Evolutionary conservation across 2,113 vertebrate genomes (phyloP), one percentile per base, ranked within the genome.

Genomic region (Mionectes macconnelli): DNA sequence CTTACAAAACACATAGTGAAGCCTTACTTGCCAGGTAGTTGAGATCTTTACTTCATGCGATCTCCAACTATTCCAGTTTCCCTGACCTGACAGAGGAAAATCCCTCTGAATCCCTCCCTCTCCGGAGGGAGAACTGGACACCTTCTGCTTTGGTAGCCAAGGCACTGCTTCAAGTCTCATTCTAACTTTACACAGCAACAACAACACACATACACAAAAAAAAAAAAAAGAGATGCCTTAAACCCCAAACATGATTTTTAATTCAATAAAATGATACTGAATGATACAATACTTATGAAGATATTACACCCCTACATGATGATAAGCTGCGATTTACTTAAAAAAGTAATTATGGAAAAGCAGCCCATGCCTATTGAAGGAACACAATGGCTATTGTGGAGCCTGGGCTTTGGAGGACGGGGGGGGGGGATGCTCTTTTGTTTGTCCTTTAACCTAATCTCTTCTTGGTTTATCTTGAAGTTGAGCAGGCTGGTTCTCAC

Each of bases 391-490:
- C 45, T 74, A 75, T 75, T 97, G 88, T 96, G 84, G 77, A 94
- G 86, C 35, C 42, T 33, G 47, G 72, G 94, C 83, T 92, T 59
- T 3, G 4, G 72, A 92, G 76, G 83, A 89, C 0, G 1, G 24
- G 73, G 78, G 78, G 55, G 75, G 78, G 78, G 55, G 75, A 88
- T 84, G 80, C 79, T 94, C 88, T 81, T 95, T 96, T 93, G 68
- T 96, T 95, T 87, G 84, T 92, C 90, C 85, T 86, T 93, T 95
- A 87, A 96, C 91, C 87, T 96, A 97, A 97, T 97, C 94, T 96
- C 93, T 47, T 87, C 87, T 84, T 74, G 76, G 66, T 96, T 97
- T 95, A 97, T 94, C 93, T 92, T 6, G 74, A 84, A 93, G 64
- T 60, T 0, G 83, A 84, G 84, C 7, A 1, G 66, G 74, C 70